Evolutionary conservation across 2,113 vertebrate genomes (phyloP), one percentile per base, ranked within the genome.

Genomic region (Bombycilla garrulus): DNA sequence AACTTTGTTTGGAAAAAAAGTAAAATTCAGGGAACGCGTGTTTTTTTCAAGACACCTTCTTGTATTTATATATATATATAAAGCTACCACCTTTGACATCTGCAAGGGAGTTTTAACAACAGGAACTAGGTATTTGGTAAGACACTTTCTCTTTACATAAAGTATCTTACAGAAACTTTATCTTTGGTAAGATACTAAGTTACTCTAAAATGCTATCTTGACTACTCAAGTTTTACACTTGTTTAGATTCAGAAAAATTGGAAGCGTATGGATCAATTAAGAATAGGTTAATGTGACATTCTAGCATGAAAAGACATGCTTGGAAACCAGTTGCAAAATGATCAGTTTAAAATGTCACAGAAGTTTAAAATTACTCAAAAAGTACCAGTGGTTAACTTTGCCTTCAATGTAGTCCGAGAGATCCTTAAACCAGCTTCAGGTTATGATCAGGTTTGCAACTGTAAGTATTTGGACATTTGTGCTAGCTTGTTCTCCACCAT

Each of bases 221-320:
- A 89, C 83, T 88, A 94, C 70, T 93, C 72, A 65, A 61, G 82
- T 96, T 97, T 95, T 96, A 94, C 81, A 95, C 84, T 95, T 95
- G 92, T 87, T 93, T 97, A 90, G 74, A 89, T 97, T 97, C 95
- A 95, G 94, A 97, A 98, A 38, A 98, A 98, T 79, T 96, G 81
- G 91, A 97, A 97, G 84, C 1, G 50, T 94, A 94, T 93, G 94
- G 89, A 96, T 97, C 96, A 96, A 95, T 98, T 98, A 98, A 96
- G 96, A 97, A 95, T 81, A 90, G 97, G 97, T 98, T 97, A 98
- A 96, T 93, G 92, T 96, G 95, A 97, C 93, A 92, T 97, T 97
- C 96, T 87, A 96, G 84, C 93, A 91, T 81, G 96, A 95, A 83
- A 92, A 96, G 83, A 88, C 88, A 94, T 94, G 56, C 89, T 95